These are phyloP conservation scores for Cricetomys ansorgei DNA, from an alignment of 2,113 vertebrate species.

Conservation along the genomic window DNA sequence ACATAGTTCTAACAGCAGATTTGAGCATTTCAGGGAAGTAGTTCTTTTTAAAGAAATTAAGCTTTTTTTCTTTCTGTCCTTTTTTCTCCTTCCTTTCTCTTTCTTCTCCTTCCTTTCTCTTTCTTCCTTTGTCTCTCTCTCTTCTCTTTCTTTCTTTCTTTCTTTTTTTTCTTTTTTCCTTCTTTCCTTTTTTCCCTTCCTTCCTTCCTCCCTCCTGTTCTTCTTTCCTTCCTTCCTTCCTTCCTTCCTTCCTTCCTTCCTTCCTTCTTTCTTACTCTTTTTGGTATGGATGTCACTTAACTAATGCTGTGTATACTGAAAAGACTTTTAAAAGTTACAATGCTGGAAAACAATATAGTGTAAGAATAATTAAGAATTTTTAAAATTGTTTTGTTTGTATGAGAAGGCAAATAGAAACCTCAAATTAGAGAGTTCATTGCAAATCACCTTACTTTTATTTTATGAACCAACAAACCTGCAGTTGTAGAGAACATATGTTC, in stretches of 20 bases:
- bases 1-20: neutral
- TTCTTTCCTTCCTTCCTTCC: too few relatives aligned
- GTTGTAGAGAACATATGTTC: neutral
- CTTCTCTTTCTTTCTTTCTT: neutral
- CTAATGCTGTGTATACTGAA: neutral
- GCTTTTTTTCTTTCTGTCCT: neutral
- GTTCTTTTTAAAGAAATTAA: neutral
- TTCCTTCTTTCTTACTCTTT: too few relatives aligned
- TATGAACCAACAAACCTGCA: neutral
- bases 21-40: neutral
- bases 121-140: neutral
- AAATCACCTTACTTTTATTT: neutral
- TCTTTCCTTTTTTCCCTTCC: too few relatives aligned
- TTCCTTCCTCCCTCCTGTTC: too few relatives aligned
- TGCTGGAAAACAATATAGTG: neutral
- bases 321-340: neutral
- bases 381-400: neutral
- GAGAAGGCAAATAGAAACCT: neutral
- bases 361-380: neutral
- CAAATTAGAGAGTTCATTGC: neutral
- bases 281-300: neutral
- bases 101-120: neutral
- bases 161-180: neutral
- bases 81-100: neutral
- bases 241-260: neutral